phyloP scores from a whole-genome alignment of 2,113 vertebrate genomes.

The Noturus placidus region DNA sequence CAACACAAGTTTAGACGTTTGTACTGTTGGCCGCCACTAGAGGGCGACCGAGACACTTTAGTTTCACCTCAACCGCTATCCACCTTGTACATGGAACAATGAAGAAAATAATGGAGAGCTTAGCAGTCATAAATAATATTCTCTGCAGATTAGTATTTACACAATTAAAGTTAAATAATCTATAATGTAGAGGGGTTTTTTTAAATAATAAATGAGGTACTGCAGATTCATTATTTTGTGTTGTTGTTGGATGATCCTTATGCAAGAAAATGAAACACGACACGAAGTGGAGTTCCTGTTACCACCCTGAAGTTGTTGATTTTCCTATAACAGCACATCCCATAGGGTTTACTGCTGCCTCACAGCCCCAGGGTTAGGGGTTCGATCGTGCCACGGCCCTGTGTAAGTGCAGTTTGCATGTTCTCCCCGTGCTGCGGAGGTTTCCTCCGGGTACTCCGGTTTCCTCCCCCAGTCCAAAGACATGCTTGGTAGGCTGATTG shows the following conservation, averaged over 20 bases:
- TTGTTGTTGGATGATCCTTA: background rate
- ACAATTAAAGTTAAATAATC: background rate
- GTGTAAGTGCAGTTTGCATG: too few relatives aligned
- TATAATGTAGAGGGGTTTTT: background rate
- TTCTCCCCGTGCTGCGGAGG: too few relatives aligned
- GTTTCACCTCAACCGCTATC: background rate
- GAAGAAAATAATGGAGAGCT: background rate
- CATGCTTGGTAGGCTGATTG: too few relatives aligned
- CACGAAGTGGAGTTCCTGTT: too few relatives aligned
- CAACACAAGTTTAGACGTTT: background rate
- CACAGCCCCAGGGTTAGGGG: too few relatives aligned
- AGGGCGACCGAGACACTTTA: slow-evolving; percentile 2
- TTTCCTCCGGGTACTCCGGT: too few relatives aligned
- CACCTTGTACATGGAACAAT: background rate
- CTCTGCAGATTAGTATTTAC: background rate
- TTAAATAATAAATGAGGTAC: background rate
- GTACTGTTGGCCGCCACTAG: background rate
- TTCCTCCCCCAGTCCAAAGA: too few relatives aligned
- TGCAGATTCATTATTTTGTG: background rate
- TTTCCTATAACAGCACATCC: background rate
- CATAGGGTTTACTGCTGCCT: too few relatives aligned
- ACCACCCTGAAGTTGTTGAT: background rate
- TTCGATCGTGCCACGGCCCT: too few relatives aligned
- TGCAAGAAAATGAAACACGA: background rate
- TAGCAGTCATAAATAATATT: background rate